These are phyloP conservation scores for Zaprionus vittiger DNA, from an alignment of 1,140 invertebrate species.

Conservation along the genomic window DNA sequence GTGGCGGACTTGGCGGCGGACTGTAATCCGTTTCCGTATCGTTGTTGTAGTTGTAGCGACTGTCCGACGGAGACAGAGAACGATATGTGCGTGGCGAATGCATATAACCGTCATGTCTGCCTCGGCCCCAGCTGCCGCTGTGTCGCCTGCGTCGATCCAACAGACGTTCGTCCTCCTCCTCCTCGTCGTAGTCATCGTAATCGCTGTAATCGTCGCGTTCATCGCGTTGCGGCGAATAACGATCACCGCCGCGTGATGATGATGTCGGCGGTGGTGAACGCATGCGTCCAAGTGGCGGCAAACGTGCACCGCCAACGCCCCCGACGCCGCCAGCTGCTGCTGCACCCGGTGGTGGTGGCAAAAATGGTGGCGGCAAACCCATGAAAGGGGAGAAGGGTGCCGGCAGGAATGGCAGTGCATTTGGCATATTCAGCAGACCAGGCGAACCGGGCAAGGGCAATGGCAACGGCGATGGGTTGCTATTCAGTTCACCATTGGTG, in stretches of 20 bases:
- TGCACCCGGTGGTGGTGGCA: constrained; percentile 84
- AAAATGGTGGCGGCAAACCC: constrained; percentile 85
- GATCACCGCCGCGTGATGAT: constrained; percentile 43
- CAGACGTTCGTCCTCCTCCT: constrained; percentile 63
- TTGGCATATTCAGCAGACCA: constrained; percentile 71
- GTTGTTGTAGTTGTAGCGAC: constrained; percentile 79
- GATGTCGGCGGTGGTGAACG: constrained; percentile 86
- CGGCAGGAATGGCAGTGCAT: constrained; percentile 85
- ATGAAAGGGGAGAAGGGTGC: constrained; percentile 85
- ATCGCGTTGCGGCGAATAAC: constrained; percentile 24
- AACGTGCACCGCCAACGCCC: constrained; percentile 86
- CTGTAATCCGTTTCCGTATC: constrained; percentile 84
- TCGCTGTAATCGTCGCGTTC: constrained; percentile 72
- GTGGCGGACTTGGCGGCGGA: constrained; percentile 74
- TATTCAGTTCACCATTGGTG: constrained; percentile 43
- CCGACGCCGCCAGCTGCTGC: neutral
- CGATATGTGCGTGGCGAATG: constrained; percentile 78
- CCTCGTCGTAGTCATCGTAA: constrained; percentile 67
- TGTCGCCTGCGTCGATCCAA: constrained; percentile 55
- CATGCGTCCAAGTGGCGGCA: constrained; percentile 87
- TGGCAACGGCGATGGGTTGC: constrained; percentile 79
- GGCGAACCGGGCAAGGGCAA: constrained; percentile 79
- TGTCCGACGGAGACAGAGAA: constrained; percentile 78
- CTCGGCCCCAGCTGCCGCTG: constrained; percentile 69
- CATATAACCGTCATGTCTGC: constrained; percentile 61